phyloP scores from a whole-genome alignment of 2,113 vertebrate species.

The Gallinago undulata region DNA sequence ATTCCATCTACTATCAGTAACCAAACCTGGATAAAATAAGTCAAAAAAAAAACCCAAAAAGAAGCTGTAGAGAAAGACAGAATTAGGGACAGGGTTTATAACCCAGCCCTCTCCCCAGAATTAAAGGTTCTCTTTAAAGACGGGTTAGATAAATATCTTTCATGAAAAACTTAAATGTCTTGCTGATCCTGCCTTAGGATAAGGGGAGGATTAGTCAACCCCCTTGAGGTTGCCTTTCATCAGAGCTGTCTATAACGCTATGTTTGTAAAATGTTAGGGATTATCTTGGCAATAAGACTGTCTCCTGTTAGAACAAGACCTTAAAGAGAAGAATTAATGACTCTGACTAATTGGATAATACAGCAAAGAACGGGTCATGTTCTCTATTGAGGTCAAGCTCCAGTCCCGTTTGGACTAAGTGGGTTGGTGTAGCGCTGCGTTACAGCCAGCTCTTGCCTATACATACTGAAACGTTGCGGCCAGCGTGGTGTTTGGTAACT shows the following conservation, averaged over 20 bases:
- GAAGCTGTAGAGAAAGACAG: neutral
- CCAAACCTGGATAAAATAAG: neutral
- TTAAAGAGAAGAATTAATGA: slow-evolving; percentile 45
- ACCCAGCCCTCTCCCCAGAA: neutral
- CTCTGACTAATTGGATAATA: slow-evolving; percentile 43
- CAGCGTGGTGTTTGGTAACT: neutral
- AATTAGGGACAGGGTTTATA: neutral
- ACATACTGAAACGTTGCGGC: neutral
- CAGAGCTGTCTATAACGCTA: slow-evolving; percentile 41
- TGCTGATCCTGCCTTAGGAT: slow-evolving; percentile 41
- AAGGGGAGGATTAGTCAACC: slow-evolving; percentile 24
- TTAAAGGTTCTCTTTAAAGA: slow-evolving; percentile 11
- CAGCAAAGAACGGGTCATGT: neutral
- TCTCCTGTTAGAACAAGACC: slow-evolving; percentile 52
- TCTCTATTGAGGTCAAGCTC: neutral
- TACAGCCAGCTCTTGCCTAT: neutral
- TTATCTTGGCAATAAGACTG: slow-evolving; percentile 42
- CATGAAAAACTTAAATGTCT: slow-evolving; percentile 53
- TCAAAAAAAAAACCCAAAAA: neutral
- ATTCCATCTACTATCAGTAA: neutral
- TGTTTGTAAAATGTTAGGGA: slow-evolving; percentile 54
- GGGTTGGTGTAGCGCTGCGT: neutral
- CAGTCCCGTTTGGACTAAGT: neutral
- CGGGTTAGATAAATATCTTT: slow-evolving; percentile 38
- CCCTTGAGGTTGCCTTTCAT: slow-evolving; percentile 38